Conservation (phyloP, 2,888 invertebrate genomes). For the Andrena camellia region DNA sequence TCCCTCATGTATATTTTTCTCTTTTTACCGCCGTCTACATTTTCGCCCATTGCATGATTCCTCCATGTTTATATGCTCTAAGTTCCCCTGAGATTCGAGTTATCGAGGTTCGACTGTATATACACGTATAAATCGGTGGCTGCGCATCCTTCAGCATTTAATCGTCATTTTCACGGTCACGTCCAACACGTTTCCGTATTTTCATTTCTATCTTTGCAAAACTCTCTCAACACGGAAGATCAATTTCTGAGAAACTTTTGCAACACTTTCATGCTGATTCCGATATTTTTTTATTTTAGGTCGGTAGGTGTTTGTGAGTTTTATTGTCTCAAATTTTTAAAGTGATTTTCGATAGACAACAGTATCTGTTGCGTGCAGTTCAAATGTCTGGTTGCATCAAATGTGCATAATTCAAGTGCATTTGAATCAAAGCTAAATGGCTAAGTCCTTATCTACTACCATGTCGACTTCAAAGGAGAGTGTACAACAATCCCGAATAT, state of each 20-base stretch:
- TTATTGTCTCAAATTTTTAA: neutral
- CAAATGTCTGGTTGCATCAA: conserved; percentile 19
- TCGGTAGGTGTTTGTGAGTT: neutral
- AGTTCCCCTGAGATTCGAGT: no score
- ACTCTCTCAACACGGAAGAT: neutral
- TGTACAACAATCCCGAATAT: conserved; percentile 38
- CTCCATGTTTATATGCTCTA: no score
- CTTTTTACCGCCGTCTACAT: no score
- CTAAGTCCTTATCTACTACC: conserved; percentile 7
- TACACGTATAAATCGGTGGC: no score
- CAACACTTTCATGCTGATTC: neutral
- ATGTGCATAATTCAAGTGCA: conserved; percentile 7
- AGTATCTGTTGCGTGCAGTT: neutral
- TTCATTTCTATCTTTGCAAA: neutral
- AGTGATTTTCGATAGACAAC: neutral
- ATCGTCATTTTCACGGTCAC: neutral
- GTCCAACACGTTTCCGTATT: neutral
- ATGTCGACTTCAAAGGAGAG: conserved; percentile 58
- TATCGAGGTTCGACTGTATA: no score
- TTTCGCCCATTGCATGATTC: no score
- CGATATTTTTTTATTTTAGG: neutral
- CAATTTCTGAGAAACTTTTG: neutral
- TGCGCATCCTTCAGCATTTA: neutral
- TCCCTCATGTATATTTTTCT: no score
- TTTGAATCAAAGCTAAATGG: conserved; percentile 18